phyloP scores from a whole-genome alignment of 2,888 invertebrate genomes.

The Drosophila pegasa region DNA sequence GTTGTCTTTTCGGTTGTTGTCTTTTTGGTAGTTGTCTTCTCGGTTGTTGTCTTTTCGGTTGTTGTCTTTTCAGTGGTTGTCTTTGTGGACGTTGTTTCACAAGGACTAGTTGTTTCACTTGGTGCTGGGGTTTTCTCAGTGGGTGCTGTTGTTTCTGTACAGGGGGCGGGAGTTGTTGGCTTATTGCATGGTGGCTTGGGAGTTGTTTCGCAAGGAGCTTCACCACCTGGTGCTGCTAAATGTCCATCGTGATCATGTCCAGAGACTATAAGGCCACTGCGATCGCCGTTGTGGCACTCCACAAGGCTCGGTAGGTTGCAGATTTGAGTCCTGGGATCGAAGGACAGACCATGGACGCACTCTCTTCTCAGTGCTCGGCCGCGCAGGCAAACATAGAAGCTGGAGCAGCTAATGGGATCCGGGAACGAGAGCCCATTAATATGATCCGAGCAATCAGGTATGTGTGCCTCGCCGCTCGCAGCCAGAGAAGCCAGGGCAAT shows the following conservation, averaged over 20 bases:
- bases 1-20: conserved; percentile 12
- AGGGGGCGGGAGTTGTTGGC: conserved; percentile 7
- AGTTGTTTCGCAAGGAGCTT: conserved; percentile 39
- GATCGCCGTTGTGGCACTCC: conserved; percentile 50
- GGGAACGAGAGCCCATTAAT: conserved; percentile 50
- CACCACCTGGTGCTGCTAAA: conserved; percentile 1
- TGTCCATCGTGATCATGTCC: conserved; percentile 15
- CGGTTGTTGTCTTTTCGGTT: conserved; percentile 10
- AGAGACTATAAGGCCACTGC: conserved; percentile 29
- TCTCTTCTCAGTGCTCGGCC: conserved; percentile 47
- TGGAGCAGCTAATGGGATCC: conserved; percentile 56
- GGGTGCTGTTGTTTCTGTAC: conserved; percentile 17
- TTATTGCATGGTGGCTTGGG: conserved; percentile 42
- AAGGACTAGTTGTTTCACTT: background rate
- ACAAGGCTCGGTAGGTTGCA: conserved; percentile 48
- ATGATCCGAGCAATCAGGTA: conserved; percentile 49
- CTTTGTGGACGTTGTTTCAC: conserved; percentile 1
- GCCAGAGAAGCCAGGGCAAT: conserved; percentile 35
- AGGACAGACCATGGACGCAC: conserved; percentile 46
- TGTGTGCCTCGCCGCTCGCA: conserved; percentile 32
- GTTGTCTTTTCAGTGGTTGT: conserved; percentile 15
- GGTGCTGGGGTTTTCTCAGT: conserved; percentile 5
- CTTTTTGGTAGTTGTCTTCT: background rate
- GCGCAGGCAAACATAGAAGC: conserved; percentile 55
- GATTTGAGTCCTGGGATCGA: conserved; percentile 50